These are phyloP conservation scores for Drosophila multiciliata DNA, from an alignment of 2,888 invertebrate species.

Conservation along the genomic window DNA sequence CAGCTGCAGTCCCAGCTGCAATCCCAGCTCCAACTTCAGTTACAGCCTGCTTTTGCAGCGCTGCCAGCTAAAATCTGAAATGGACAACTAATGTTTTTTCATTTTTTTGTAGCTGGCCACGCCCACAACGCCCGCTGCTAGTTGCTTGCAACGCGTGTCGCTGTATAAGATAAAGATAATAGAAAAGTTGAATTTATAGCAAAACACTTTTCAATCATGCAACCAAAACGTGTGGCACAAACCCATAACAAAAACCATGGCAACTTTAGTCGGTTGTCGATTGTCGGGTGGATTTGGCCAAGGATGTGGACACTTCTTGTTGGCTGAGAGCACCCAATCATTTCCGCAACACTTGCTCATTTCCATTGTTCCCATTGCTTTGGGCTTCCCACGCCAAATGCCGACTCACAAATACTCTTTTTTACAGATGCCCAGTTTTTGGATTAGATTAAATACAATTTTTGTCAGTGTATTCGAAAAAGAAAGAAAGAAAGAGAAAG, in stretches of 20 bases:
- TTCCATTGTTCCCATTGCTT: constrained; percentile 44
- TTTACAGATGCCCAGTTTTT: neutral
- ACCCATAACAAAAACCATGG: constrained; percentile 3
- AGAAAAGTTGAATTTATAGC: constrained; percentile 75
- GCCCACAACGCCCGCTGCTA: constrained; percentile 9
- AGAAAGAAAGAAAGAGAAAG: too few species aligned
- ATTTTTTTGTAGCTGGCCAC: constrained; percentile 4
- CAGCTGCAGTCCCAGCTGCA: neutral
- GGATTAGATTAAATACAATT: neutral
- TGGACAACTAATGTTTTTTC: constrained; percentile 35
- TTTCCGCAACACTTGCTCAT: constrained; percentile 78
- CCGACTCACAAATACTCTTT: constrained; percentile 16
- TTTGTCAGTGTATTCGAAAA: neutral
- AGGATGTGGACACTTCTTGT: constrained; percentile 40
- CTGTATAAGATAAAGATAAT: constrained; percentile 72
- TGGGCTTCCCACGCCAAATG: too few species aligned
- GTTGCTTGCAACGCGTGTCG: constrained; percentile 61
- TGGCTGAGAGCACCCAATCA: constrained; percentile 65
- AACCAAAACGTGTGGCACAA: constrained; percentile 56
- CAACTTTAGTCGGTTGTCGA: neutral
- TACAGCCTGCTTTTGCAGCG: constrained; percentile 33
- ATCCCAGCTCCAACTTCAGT: neutral
- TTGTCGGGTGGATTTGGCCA: neutral
- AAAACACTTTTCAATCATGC: constrained; percentile 78
- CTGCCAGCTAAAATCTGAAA: constrained; percentile 39